A percentile compares a stretch with the other conserved stretches of the same genome.
Conservation (phyloP, 2,113 vertebrate genomes). For the Trachemys scripta region DNA sequence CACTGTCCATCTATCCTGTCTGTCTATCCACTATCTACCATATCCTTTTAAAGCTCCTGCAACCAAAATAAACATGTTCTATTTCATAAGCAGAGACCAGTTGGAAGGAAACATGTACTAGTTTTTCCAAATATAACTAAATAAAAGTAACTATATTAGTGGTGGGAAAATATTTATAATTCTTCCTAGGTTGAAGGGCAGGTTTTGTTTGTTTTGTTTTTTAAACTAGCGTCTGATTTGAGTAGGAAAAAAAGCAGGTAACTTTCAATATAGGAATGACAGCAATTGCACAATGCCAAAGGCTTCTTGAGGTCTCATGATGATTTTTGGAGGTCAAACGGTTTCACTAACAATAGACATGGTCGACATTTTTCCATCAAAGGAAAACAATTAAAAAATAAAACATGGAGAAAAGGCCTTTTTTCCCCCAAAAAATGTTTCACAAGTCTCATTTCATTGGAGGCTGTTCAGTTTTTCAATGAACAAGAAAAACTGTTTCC, state of each 20-base stretch:
- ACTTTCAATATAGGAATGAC: not conserved
- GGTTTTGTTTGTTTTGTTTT: not conserved
- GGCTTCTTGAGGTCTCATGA: not conserved
- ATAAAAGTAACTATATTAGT: slow-evolving; percentile 41
- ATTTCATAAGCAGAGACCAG: slow-evolving; percentile 59
- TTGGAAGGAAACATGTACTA: slow-evolving; percentile 56
- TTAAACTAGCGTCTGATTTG: slow-evolving; percentile 18
- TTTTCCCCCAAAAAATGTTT: not conserved
- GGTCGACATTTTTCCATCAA: not conserved
- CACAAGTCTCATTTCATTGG: no score
- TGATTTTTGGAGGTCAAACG: not conserved
- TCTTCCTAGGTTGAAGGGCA: slow-evolving; percentile 39
- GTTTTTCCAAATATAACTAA: slow-evolving; percentile 28
- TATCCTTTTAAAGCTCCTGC: slow-evolving; percentile 6
- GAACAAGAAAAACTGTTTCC: no score
- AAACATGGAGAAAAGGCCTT: not conserved
- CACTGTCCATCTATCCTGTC: not conserved
- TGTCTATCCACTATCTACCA: slow-evolving; percentile 1
- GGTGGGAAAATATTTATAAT: slow-evolving; percentile 57
- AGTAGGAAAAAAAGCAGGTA: slow-evolving; percentile 5
- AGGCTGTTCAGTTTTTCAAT: no score
- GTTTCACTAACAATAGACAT: not conserved
- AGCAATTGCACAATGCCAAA: not conserved
- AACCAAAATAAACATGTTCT: slow-evolving; percentile 62
- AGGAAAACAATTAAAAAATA: not conserved